Evolutionary conservation across 2,797 vertebrate species (phyloP).

Genomic region (Eleutherodactylus coqui): DNA sequence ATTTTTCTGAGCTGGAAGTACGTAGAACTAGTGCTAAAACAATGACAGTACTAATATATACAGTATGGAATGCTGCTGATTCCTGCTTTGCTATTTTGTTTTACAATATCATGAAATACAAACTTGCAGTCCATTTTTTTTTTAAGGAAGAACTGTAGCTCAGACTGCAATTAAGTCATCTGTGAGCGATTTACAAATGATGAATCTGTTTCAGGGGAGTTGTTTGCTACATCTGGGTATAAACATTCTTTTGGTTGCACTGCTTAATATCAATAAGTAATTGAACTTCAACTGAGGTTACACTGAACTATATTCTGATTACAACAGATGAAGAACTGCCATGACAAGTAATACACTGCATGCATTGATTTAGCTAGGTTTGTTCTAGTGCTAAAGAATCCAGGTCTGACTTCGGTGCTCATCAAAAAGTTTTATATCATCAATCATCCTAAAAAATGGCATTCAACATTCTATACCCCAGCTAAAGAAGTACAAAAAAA

Average conservation of each 20-base stretch:
- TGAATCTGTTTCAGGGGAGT: constrained; percentile 34
- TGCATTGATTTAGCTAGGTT: background rate
- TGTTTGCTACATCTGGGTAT: constrained; percentile 10
- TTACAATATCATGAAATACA: background rate
- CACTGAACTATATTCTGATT: constrained; percentile 13
- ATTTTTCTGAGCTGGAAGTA: background rate
- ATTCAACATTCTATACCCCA: background rate
- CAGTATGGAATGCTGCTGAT: background rate
- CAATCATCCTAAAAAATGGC: background rate
- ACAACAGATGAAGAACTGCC: background rate
- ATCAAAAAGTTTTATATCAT: background rate
- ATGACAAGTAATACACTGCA: background rate
- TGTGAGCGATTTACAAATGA: constrained; percentile 38
- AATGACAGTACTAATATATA: background rate
- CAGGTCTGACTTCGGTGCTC: background rate
- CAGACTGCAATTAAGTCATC: constrained; percentile 7
- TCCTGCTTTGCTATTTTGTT: background rate
- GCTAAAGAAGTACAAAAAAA: background rate
- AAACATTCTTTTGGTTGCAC: constrained; percentile 5
- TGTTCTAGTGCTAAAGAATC: background rate
- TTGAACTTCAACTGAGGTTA: background rate
- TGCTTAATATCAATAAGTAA: constrained; percentile 38
- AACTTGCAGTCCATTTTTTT: background rate
- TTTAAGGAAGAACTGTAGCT: constrained; percentile 7
- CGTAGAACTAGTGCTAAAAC: background rate